phyloP scores from a whole-genome alignment of 2,113 vertebrate genomes.

The Geococcyx californianus region DNA sequence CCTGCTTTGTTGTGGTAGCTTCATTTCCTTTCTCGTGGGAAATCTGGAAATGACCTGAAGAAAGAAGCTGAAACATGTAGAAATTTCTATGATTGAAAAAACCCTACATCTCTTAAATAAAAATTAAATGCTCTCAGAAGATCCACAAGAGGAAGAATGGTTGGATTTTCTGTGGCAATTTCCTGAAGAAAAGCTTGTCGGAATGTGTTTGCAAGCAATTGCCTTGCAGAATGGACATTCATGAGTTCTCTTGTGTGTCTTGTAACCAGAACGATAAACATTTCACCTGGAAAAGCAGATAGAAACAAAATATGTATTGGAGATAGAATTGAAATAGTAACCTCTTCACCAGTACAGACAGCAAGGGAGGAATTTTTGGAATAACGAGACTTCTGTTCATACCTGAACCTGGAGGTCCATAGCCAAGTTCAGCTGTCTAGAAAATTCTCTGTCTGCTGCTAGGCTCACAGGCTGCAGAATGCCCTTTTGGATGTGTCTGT shows the following conservation, averaged over 20 bases:
- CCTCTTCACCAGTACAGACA: not conserved
- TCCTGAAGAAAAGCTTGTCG: not conserved
- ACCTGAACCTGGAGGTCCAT: not conserved
- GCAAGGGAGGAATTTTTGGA: not conserved
- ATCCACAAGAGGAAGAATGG: not conserved
- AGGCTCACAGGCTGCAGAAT: not conserved
- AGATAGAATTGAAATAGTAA: not conserved
- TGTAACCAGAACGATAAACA: not conserved
- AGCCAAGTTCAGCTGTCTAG: not conserved
- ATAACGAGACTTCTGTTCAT: not conserved
- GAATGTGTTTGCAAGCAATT: not conserved
- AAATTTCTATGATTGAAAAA: not conserved
- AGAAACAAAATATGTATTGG: not conserved
- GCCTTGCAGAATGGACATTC: not conserved
- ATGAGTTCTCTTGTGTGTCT: not conserved
- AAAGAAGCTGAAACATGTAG: not conserved
- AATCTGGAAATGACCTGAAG: conserved; percentile 36
- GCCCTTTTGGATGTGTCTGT: not conserved
- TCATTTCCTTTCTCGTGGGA: conserved; percentile 66
- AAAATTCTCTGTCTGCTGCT: not conserved
- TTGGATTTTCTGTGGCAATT: not conserved
- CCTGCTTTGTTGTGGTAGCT: conserved; percentile 25
- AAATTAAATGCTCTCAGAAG: not conserved
- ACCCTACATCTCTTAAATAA: not conserved
- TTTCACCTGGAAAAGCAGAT: not conserved